Base-by-base conservation (phyloP, 2,113 vertebrate genomes). In the Orcinus orca region DNA sequence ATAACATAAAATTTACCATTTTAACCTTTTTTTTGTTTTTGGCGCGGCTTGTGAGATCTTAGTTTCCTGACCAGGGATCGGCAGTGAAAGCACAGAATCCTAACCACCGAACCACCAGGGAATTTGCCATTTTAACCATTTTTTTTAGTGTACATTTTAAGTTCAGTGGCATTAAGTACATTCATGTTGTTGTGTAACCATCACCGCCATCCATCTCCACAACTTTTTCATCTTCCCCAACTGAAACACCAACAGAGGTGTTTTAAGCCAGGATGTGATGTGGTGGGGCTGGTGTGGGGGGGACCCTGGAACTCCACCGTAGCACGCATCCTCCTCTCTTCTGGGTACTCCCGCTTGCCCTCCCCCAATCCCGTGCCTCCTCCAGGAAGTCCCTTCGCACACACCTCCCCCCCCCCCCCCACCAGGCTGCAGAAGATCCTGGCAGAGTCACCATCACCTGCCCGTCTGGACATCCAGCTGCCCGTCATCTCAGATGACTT, bases 401-500 rank as follows among this genome's bases (percentile, higher is more conserved):
- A 67, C 25, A 41, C 17, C 14, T 70, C 36, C 29, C 14, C 25
- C 14, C 11, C 25, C 3, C 18, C 38, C 29, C 26, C 20, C 7
- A 47, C 26, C 2, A 4, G 74, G 26, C 47, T 50, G 47, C 47
- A 50, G 13, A 14, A 50, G 47, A 50, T 50, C 47, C 47, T 50
- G 73, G 96, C 97, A 4, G 98, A 98, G 80, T 98, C 98, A 2
- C 98, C 98, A 5, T 98, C 98, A 0, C 97, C 98, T 0, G 98
- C 98, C 8, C 98, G 98, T 11, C 95, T 98, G 96, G 98, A 98
- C 50, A 98, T 98, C 88, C 98, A 98, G 94, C 91, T 98, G 50
- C 98, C 98, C 15, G 53, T 98, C 68, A 98, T 98, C 92, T 98
- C 98, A 1, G 98, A 98, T 86, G 98, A 98, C 84, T 98, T 98